These are phyloP conservation scores for Cryptops parisi DNA, from an alignment of 2,888 invertebrate genomes.

Conservation along the genomic window DNA sequence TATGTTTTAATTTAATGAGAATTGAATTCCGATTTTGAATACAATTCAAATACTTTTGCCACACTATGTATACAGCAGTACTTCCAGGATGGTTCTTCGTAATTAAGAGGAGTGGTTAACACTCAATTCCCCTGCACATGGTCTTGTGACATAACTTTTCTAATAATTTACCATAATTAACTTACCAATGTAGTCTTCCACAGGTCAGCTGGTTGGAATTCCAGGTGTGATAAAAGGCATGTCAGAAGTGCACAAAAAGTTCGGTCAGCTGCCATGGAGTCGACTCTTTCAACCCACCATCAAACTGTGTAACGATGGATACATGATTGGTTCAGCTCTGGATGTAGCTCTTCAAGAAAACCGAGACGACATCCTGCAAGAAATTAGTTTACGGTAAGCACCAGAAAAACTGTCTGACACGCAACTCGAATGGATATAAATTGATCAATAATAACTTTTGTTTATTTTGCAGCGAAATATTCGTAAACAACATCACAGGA, in stretches of 20 bases:
- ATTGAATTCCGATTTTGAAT: no score
- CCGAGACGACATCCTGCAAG: not conserved
- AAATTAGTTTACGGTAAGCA: not conserved
- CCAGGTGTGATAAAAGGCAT: conserved; percentile 30
- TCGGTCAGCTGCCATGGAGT: conserved; percentile 59
- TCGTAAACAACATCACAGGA: conserved; percentile 1
- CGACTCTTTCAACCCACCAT: conserved; percentile 64
- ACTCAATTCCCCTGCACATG: no score
- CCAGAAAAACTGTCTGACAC: not conserved
- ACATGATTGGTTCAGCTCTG: conserved; percentile 26
- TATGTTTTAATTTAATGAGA: no score
- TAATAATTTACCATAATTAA: no score
- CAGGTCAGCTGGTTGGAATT: conserved; percentile 28
- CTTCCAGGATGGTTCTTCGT: no score
- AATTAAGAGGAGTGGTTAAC: no score
- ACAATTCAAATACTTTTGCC: no score
- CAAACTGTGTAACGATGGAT: conserved; percentile 54
- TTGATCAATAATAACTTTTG: not conserved
- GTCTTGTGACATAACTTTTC: no score
- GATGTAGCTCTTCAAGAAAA: not conserved
- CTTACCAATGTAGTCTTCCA: conserved; percentile 18
- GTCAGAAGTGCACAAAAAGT: conserved; percentile 45
- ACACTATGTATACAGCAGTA: no score
- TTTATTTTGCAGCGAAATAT: conserved; percentile 5
- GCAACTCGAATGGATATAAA: not conserved